phyloP scores from a whole-genome alignment of 53 echinoderm and acorn worm species.

The Holothuria scabra region DNA sequence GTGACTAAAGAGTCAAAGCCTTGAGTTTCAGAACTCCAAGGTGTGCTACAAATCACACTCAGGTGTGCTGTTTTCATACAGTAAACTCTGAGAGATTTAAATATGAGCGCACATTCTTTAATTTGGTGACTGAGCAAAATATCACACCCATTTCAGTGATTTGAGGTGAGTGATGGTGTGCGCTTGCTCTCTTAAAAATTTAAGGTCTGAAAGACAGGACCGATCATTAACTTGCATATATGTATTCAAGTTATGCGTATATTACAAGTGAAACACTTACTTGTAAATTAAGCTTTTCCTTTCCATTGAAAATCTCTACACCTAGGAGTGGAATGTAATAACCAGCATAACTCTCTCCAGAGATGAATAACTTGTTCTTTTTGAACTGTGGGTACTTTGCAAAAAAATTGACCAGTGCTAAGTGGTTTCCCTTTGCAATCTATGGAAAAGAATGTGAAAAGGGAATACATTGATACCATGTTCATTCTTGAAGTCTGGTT shows the following conservation, averaged over 20 bases:
- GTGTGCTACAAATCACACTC: too few species aligned
- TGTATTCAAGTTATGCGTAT: background rate
- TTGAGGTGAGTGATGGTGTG: too few species aligned
- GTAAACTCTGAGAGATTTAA: too few species aligned
- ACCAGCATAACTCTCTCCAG: conserved; percentile 93
- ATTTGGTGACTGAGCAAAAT: too few species aligned
- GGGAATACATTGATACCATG: background rate
- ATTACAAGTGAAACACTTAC: conserved; percentile 35
- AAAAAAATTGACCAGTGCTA: conserved; percentile 81
- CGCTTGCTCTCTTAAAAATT: too few species aligned
- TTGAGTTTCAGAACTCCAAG: too few species aligned
- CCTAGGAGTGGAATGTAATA: conserved; percentile 86
- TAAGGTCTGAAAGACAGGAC: too few species aligned
- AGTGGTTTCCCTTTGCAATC: conserved; percentile 78
- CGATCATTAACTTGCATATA: background rate
- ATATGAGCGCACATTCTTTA: too few species aligned
- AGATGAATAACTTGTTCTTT: conserved; percentile 77
- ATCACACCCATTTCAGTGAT: too few species aligned
- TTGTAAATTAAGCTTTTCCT: conserved; percentile 74
- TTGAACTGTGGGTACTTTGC: conserved; percentile 76
- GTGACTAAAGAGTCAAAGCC: too few species aligned
- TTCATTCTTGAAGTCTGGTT: too few species aligned
- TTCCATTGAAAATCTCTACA: conserved; percentile 62
- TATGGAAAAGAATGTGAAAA: conserved; percentile 31
- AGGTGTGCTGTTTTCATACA: too few species aligned